Conservation (phyloP, 1,140 invertebrate species). For the Chionoecetes opilio region DNA sequence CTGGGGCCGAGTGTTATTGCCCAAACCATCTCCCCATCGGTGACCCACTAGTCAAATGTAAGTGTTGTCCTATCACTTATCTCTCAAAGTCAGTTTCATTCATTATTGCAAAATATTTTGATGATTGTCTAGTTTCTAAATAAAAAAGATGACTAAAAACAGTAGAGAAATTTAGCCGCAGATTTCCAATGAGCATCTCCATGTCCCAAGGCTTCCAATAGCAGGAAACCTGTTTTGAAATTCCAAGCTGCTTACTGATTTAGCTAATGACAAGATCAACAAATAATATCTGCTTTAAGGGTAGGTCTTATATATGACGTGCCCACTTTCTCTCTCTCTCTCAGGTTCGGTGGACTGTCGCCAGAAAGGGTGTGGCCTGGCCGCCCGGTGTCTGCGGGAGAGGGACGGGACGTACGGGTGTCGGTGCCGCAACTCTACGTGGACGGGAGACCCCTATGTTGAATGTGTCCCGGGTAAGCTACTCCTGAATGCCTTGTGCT, state of each 20-base stretch:
- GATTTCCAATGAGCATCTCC: not conserved
- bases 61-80: conserved; percentile 54
- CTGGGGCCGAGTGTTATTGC: conserved; percentile 92
- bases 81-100: not conserved
- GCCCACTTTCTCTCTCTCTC: not conserved
- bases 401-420: conserved; percentile 91
- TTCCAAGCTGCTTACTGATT: too few species aligned
- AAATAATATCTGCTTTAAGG: too few species aligned
- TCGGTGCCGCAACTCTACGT: conserved; percentile 90
- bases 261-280: too few species aligned
- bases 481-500: not conserved
- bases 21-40: conserved; percentile 91
- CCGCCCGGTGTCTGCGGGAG: conserved; percentile 91
- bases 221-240: not conserved
- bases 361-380: conserved; percentile 91
- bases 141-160: not conserved
- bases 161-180: not conserved
- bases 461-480: conserved; percentile 92
- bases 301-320: too few species aligned
- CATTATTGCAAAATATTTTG: not conserved
- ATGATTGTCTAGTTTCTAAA: not conserved
- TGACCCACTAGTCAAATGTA: conserved; percentile 93
- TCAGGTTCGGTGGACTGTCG: conserved; percentile 90
- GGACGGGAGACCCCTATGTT: conserved; percentile 89
- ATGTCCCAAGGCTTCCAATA: not conserved